Base-by-base conservation (phyloP, 2,113 vertebrate species). In the Crotalus helleri region DNA sequence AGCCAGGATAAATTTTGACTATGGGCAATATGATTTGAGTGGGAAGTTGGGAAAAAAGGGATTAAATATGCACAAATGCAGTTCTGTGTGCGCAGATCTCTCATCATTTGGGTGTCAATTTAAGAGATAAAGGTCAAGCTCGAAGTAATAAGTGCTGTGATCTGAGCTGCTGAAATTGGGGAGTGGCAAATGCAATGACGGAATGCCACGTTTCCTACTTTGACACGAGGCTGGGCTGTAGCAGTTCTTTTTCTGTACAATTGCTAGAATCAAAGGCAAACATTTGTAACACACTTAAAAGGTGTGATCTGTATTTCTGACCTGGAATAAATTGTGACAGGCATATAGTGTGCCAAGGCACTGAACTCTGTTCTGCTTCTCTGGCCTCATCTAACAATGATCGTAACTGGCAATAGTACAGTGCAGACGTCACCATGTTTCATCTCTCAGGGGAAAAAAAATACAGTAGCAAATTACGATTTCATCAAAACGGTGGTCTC, bases 251-350 rank as follows among this genome's bases (percentile, higher is more conserved):
- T 51, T 4, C 49, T 89, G 23, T n/a, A 49, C 61, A 95, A 86
- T 90, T 0, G 0, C 12, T 3, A 4, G 55, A 51, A 64, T 89
- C 64, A 85, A 51, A 39, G 3, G 7, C 46, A 92, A n/a, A 9
- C 13, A 88, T 26, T 87, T 8, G 3, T 85, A 85, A 87, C 58
- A 57, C 54, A 3, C 33, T 89, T 49, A 92, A 54, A 93, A 89
- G 33, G 85, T 24, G 11, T 44, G 49, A 88, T 93, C 92, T 59
- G 92, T 87, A 93, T 94, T 95, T 91, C 91, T 94, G 91, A 94
- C 55, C 93, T 93, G 94, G 92, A 91, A 61, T 19, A 64, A 90
- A 91, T 64, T 33, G 86, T 90, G 85, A 46, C 44, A 92, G 51
- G 53, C 23, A 58, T 0, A 90, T n/a, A 85, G 57, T 57, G 61